Evolutionary conservation across 2,797 vertebrate genomes (phyloP).

Genomic region (Chelmon rostratus): DNA sequence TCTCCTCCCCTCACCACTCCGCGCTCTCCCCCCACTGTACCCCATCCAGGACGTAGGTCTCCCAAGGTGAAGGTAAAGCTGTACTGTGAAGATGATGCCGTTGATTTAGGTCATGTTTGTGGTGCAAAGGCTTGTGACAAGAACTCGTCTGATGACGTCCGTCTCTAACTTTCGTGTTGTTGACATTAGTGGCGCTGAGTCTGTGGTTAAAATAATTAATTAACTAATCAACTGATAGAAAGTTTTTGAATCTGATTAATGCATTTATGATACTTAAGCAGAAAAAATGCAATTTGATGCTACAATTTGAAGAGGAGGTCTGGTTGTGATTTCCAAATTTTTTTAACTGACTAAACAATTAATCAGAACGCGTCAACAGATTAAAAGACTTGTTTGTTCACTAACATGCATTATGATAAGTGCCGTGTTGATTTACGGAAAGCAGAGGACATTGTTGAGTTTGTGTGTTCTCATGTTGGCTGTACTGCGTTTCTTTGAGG

Average conservation of each 20-base stretch:
- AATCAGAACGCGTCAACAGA: neutral
- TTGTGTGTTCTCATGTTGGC: constrained; percentile 8
- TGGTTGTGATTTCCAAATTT: neutral
- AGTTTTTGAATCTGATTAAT: neutral
- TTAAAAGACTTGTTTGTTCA: neutral
- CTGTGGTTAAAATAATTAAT: neutral
- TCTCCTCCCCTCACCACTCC: constrained; percentile 57
- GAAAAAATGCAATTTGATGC: neutral
- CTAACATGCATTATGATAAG: constrained; percentile 29
- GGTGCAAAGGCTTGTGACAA: constrained; percentile 8
- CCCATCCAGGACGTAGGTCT: constrained; percentile 86
- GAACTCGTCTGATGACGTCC: constrained; percentile 14
- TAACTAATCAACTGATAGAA: constrained; percentile 15
- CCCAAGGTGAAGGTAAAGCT: constrained; percentile 92
- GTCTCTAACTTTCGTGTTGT: constrained; percentile 13
- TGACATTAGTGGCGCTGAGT: constrained; percentile 10
- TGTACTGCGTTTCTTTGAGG: constrained; percentile 27
- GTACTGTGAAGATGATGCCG: constrained; percentile 34
- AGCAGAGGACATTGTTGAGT: neutral
- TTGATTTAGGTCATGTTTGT: constrained; percentile 30
- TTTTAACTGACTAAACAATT: neutral
- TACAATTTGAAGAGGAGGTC: neutral
- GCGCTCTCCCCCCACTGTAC: constrained; percentile 79
- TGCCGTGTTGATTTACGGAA: neutral
- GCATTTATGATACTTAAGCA: neutral